Percentiles rank a stretch among this genome's conserved stretches.
Evolutionary conservation across 2,797 vertebrate species (phyloP).

Genomic region (Hippopotamyrus pictus): DNA sequence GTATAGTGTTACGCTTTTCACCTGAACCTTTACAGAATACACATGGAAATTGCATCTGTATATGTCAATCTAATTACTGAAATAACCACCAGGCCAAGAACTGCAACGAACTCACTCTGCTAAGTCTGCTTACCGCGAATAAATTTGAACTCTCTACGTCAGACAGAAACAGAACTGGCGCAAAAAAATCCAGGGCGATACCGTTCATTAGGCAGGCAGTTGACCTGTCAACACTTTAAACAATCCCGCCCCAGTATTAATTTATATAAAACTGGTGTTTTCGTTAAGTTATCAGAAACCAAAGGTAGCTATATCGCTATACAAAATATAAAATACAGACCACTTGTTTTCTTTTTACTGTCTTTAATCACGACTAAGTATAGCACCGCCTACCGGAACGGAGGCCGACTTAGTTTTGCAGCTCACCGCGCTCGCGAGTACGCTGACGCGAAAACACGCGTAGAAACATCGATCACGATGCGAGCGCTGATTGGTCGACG

Average conservation of each 20-base stretch:
- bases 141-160: background rate
- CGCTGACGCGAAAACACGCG: background rate
- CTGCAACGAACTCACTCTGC: background rate
- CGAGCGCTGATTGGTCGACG: constrained; percentile 27
- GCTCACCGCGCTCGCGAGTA: background rate
- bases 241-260: background rate
- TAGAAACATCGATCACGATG: background rate
- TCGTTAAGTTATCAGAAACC: background rate
- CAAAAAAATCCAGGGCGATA: background rate
- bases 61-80: background rate
- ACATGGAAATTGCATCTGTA: background rate
- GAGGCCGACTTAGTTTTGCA: background rate
- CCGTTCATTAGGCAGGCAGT: background rate
- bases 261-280: background rate
- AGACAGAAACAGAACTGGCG: background rate
- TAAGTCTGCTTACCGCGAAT: background rate
- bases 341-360: background rate
- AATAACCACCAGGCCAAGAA: background rate
- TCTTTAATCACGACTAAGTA: background rate
- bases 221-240: background rate
- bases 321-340: background rate
- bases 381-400: background rate
- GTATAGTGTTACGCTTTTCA: background rate
- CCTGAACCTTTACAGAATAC: background rate
- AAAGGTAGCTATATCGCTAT: background rate